Conservation (phyloP, 2,797 vertebrate species). For the Rhyacichthys aspro region DNA sequence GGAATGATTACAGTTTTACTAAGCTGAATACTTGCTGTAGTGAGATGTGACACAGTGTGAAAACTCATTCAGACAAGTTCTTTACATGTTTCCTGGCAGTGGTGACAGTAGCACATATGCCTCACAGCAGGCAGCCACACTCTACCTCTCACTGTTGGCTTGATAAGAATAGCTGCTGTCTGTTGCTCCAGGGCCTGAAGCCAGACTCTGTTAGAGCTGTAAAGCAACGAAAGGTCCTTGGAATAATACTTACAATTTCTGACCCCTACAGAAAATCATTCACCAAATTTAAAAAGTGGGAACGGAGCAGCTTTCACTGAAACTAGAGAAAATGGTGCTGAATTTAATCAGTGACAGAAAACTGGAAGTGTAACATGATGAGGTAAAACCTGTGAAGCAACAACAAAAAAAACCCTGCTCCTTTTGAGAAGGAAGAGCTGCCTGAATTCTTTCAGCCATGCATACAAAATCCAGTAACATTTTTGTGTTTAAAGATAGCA, state of each 20-base stretch:
- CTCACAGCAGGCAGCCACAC: conserved; percentile 36
- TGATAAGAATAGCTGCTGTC: conserved; percentile 17
- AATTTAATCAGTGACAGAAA: conserved; percentile 5
- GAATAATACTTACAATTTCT: conserved; percentile 5
- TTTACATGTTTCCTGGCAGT: conserved; percentile 38
- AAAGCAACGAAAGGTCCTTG: not conserved
- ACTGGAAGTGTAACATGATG: not conserved
- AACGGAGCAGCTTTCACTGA: not conserved
- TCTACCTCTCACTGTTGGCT: conserved; percentile 6
- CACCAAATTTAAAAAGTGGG: not conserved
- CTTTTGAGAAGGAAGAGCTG: not conserved
- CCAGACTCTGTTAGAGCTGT: not conserved
- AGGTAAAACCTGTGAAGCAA: not conserved
- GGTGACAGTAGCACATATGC: conserved; percentile 44
- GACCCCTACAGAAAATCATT: not conserved
- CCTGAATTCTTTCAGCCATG: not conserved
- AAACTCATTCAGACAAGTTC: conserved; percentile 37
- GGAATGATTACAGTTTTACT: conserved; percentile 12
- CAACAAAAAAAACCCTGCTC: not conserved
- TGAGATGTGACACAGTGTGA: conserved; percentile 29
- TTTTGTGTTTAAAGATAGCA: not conserved
- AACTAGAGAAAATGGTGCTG: not conserved
- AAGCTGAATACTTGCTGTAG: conserved; percentile 25
- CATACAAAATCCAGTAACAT: not conserved
- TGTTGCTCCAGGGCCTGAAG: conserved; percentile 11